Evolutionary conservation across 2,797 vertebrate species (phyloP).

Genomic region (Erethizon dorsatum): DNA sequence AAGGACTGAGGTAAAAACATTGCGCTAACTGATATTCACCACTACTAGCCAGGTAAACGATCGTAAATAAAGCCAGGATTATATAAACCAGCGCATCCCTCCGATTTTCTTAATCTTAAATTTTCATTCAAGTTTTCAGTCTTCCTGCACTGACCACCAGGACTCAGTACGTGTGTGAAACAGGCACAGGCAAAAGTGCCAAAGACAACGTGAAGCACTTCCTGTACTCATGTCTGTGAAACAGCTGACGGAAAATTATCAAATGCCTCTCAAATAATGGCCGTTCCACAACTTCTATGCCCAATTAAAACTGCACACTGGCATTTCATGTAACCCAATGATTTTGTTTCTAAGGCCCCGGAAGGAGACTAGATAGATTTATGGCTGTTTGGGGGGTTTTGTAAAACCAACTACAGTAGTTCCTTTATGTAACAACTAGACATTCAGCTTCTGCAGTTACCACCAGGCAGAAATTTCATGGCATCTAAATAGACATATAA

Average conservation of each 20-base stretch:
- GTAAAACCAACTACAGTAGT: not conserved
- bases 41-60: not conserved
- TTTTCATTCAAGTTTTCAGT: not conserved
- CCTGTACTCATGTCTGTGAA: not conserved
- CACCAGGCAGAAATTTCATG: not conserved
- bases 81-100: not conserved
- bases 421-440: not conserved
- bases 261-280: not conserved
- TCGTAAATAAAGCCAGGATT: not conserved
- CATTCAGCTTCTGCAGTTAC: not conserved
- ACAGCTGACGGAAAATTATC: not conserved
- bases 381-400: not conserved
- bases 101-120: not conserved
- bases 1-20: not conserved
- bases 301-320: not conserved
- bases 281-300: not conserved
- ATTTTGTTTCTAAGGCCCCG: not conserved
- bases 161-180: not conserved
- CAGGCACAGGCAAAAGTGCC: fast-evolving
- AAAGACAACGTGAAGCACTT: not conserved
- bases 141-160: not conserved
- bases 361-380: not conserved
- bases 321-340: not conserved
- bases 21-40: not conserved
- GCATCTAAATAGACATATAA: not conserved